Conservation (phyloP, 2,888 invertebrate species). For the Luffia ferchaultella region DNA sequence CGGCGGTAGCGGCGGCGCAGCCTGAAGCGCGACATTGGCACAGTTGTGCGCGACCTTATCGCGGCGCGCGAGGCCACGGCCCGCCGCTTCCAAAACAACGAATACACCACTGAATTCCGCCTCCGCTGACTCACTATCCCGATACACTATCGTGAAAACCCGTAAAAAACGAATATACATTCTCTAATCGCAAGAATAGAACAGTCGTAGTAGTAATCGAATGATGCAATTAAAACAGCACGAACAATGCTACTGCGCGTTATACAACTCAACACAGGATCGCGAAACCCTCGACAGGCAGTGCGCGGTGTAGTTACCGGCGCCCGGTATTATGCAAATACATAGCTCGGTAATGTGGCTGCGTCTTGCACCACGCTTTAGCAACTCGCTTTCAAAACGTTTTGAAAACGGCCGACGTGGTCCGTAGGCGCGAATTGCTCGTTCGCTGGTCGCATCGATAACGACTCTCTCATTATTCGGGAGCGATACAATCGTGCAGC, state of each 20-base stretch:
- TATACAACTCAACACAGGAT: slow-evolving; percentile 30
- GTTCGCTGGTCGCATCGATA: slow-evolving; percentile 24
- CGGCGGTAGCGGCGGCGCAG: slow-evolving; percentile 24
- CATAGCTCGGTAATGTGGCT: slow-evolving; percentile 46
- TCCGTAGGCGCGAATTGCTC: slow-evolving; percentile 27
- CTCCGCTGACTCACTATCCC: slow-evolving; percentile 49
- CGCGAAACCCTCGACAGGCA: slow-evolving; percentile 33
- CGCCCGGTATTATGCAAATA: slow-evolving; percentile 59
- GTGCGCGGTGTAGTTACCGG: slow-evolving; percentile 35
- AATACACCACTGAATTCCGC: slow-evolving; percentile 48
- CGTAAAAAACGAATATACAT: too few relatives aligned
- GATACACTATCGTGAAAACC: too few relatives aligned
- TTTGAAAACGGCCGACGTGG: slow-evolving; percentile 51
- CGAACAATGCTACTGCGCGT: slow-evolving; percentile 14
- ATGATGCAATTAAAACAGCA: not conserved
- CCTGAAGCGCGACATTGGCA: slow-evolving; percentile 53
- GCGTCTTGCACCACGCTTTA: slow-evolving; percentile 58
- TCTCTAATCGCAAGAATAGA: too few relatives aligned
- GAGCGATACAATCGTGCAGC: slow-evolving; percentile 8
- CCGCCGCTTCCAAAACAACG: slow-evolving; percentile 43
- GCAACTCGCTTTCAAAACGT: slow-evolving; percentile 57
- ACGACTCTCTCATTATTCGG: slow-evolving; percentile 8
- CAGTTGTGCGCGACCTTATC: slow-evolving; percentile 56
- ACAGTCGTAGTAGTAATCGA: not conserved
- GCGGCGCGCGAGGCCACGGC: slow-evolving; percentile 48